These are phyloP conservation scores for Aselliscus stoliczkanus DNA, from an alignment of 2,797 vertebrate genomes.

Conservation along the genomic window DNA sequence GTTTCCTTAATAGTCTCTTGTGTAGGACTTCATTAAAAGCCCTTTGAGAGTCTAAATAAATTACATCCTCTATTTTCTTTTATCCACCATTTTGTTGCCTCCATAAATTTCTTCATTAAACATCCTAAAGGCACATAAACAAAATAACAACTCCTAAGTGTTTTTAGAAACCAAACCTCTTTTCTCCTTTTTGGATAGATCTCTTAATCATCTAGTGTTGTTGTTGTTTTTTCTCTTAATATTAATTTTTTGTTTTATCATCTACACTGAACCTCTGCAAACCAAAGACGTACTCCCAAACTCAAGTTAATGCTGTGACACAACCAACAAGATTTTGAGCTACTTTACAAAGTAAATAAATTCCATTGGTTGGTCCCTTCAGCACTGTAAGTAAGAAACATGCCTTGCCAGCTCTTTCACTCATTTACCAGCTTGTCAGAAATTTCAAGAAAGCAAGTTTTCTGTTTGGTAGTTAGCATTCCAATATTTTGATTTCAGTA, in stretches of 20 bases:
- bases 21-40: conserved; percentile 65
- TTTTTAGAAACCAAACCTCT: conserved; percentile 24
- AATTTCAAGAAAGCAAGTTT: conserved; percentile 17
- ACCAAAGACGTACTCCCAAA: not conserved
- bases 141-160: conserved; percentile 48
- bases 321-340: not conserved
- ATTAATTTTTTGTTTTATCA: not conserved
- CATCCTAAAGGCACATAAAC: conserved; percentile 25
- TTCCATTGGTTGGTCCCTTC: not conserved
- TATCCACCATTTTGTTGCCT: conserved; percentile 33
- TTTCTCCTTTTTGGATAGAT: not conserved
- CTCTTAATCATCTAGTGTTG: not conserved
- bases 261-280: rapidly evolving
- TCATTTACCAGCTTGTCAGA: conserved; percentile 40
- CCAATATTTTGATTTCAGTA: conserved; percentile 16
- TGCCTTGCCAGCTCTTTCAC: conserved; percentile 27
- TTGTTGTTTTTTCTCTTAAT: not conserved
- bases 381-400: not conserved
- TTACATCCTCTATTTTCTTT: conserved; percentile 54
- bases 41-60: conserved; percentile 70
- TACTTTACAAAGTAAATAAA: conserved; percentile 44
- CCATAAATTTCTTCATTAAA: conserved; percentile 63
- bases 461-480: not conserved
- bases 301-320: not conserved
- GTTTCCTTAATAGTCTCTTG: conserved; percentile 66